Evolutionary conservation across 2,888 invertebrate species (phyloP), one percentile per base, ranked within the genome.

Genomic region (Leucoma salicis): DNA sequence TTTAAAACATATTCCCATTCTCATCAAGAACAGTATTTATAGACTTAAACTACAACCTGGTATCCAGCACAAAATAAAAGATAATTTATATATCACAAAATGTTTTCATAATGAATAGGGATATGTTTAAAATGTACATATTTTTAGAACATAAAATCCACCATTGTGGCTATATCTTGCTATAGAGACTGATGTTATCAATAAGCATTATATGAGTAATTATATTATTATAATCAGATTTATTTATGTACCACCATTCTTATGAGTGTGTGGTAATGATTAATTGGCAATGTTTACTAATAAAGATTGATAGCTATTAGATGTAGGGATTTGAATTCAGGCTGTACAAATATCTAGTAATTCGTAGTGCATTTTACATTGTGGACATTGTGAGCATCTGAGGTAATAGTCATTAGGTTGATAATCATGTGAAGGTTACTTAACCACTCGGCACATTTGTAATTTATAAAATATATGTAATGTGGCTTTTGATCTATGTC

Each of bases 311-410:
- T 85, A 85, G 87, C 84, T 78, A 76, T 78, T 86, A 88, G 86
- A 75, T 55, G 78, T 88, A 88, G 88, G 76, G 77, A 68, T 83
- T 85, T 84, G 72, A 86, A 85, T 83, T 70, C 82, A 77, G 78
- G 83, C 85, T 88, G 86, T 88, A 87, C 82, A 88, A 75, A 73
- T 78, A 80, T 77, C 71, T 84, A 86, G 82, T 79, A 80, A 84
- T 78, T 83, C 68, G 83, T 87, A 88, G 88, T 84, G 81, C 82
- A 85, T 82, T 87, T 84, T 84, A 82, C 82, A 86, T 85, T 77
- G 73, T 83, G 81, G 69, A 74, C 72, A 78, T 79, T 77, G 74
- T 80, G 79, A 67, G 77, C 66, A 69, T 79, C 78, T 78, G 79
- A 79, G 80, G 81, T 82, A 73, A 80, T 83, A 82, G 78, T 73